Base-by-base conservation (phyloP, 2,113 vertebrate genomes). In the Tinamus guttatus region DNA sequence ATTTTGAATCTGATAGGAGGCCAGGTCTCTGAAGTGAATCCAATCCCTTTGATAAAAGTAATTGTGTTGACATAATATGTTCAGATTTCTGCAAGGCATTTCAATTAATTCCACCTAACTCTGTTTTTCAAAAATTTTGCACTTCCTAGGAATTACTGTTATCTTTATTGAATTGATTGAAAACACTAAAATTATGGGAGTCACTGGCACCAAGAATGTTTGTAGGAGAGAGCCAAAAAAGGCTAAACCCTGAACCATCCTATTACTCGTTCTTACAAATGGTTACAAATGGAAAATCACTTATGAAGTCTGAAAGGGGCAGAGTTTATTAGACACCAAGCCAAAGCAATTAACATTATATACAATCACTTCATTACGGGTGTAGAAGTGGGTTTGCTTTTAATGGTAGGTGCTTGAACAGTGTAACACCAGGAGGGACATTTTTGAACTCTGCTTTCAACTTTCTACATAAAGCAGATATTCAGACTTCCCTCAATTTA, bases 261-360 rank as follows among this genome's bases (percentile, higher is more conserved):
- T 70, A 56, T 69, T 73, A 41, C 4, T 54, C 27, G 15, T 18
- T 58, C 54, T n/a, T 81, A 81, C 59, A 62, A 79, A 73, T 34
- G 54, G 21, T 38, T 81, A 49, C 32, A 94, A 74, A 38, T 19
- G 64, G 49, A 90, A 94, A 85, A 89, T 43, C 3, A 16, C 30
- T 52, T 65, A 13, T 20, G 25, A 77, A 56, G 4, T 83, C 28
- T 89, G 59, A 13, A 93, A 87, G 13, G 38, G 45, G 34, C 15
- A 80, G 43, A 75, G 40, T 74, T 82, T 54, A 62, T 67, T 63
- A 79, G 64, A 87, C 40, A 49, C 19, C 73, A 85, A 82, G 36
- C 41, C 79, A 87, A 92, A 85, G 45, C 27, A 94, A 89, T 71
- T 83, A 85, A 56, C 47, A n/a, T 69, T 79, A 79, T 36, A 79